Percentiles rank a stretch among this genome's conserved stretches.
Evolutionary conservation across 1,140 invertebrate species (phyloP).

Genomic region (Drosophila guanche): DNA sequence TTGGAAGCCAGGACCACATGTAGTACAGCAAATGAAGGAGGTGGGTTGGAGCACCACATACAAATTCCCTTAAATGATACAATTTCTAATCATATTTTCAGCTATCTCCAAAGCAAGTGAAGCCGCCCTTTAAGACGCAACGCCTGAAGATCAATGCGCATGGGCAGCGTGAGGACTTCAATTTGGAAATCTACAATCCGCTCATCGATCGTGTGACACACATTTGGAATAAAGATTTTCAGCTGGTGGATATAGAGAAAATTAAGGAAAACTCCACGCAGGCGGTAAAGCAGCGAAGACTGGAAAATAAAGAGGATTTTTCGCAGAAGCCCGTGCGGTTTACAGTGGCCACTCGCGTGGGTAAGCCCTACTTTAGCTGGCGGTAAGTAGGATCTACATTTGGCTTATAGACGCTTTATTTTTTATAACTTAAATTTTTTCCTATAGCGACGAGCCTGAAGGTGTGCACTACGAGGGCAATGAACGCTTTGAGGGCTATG

Average conservation of each 20-base stretch:
- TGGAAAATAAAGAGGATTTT: conserved; percentile 64
- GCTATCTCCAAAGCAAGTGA: conserved; percentile 56
- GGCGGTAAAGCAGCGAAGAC: conserved; percentile 42
- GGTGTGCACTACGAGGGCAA: conserved; percentile 83
- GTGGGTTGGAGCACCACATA: conserved; percentile 5
- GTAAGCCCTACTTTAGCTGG: conserved; percentile 76
- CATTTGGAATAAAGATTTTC: conserved; percentile 73
- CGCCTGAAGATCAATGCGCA: conserved; percentile 89
- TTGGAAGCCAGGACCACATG: conserved; percentile 65
- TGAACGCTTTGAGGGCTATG: conserved; percentile 89
- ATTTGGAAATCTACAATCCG: conserved; percentile 88
- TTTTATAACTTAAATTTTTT: not conserved
- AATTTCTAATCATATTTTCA: conserved; percentile 17
- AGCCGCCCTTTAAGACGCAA: conserved; percentile 71
- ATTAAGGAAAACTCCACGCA: conserved; percentile 63
- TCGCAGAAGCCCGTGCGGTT: conserved; percentile 61
- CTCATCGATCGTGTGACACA: conserved; percentile 64
- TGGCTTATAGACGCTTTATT: not conserved
- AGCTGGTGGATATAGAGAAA: conserved; percentile 55
- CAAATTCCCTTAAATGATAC: not conserved
- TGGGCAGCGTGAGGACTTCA: conserved; percentile 89
- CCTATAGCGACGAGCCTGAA: conserved; percentile 60
- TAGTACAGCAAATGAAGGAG: conserved; percentile 69
- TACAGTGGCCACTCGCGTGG: conserved; percentile 72
- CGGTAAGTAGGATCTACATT: conserved; percentile 40